A percentile compares a stretch with the other conserved stretches of the same genome.
Evolutionary conservation across 1,140 invertebrate species (phyloP).

Genomic region (Coptotermes formosanus): DNA sequence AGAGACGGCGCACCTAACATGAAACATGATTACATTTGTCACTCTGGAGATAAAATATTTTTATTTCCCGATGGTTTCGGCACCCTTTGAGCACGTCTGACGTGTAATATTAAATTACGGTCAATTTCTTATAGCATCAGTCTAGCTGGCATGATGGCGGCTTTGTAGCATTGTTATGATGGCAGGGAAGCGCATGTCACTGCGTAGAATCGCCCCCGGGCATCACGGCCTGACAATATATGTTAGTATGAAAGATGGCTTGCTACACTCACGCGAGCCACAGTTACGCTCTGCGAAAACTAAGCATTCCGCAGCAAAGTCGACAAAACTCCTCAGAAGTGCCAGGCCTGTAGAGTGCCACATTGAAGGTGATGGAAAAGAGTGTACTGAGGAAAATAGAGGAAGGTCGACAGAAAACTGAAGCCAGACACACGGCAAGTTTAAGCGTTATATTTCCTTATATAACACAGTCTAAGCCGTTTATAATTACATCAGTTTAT

Average conservation of each 20-base stretch:
- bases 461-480: too few species aligned
- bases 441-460: too few species aligned
- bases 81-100: slow-evolving; percentile 1
- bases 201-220: slow-evolving; percentile 2
- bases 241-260: background rate
- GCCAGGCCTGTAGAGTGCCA: too few species aligned
- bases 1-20: background rate
- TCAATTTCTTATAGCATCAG: slow-evolving; percentile 16
- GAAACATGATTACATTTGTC: slow-evolving; percentile 19
- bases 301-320: background rate
- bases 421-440: too few species aligned
- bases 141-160: slow-evolving; percentile 7
- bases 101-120: slow-evolving; percentile 16
- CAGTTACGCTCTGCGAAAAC: background rate
- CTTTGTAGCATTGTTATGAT: background rate
- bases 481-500: too few species aligned
- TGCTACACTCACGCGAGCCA: background rate
- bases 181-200: background rate
- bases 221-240: slow-evolving; percentile 14
- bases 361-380: too few species aligned
- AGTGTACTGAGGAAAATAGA: too few species aligned
- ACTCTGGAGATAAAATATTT: slow-evolving; percentile 17
- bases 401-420: too few species aligned
- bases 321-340: too few species aligned
- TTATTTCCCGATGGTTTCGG: slow-evolving; percentile 18